phyloP scores from a whole-genome alignment of 1,140 invertebrate genomes.

The Platyscapa corneri region DNA sequence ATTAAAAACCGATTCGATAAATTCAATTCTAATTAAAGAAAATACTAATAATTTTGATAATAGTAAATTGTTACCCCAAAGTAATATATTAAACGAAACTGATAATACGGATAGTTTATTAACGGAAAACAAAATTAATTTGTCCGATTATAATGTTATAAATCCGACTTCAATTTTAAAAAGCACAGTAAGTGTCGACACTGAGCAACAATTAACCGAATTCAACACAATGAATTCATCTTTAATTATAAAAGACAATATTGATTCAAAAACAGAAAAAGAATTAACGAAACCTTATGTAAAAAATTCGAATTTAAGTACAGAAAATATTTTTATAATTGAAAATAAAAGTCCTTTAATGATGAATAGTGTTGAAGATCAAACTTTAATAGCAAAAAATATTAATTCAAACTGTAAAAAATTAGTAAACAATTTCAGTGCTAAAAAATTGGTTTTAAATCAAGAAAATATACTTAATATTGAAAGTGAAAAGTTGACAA shows the following conservation, averaged over 20 bases:
- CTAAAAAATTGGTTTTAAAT: conserved; percentile 19
- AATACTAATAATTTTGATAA: neutral
- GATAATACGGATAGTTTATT: neutral
- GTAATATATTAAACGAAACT: conserved; percentile 6
- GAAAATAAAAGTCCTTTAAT: conserved; percentile 5
- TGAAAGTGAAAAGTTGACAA: neutral
- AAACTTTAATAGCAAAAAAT: neutral
- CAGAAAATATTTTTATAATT: neutral
- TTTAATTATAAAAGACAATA: conserved; percentile 1
- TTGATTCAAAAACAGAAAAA: conserved; percentile 11
- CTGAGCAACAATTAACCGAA: neutral
- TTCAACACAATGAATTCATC: neutral
- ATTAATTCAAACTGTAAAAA: conserved; percentile 4
- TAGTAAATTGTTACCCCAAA: neutral
- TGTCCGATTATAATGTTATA: neutral
- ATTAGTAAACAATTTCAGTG: neutral
- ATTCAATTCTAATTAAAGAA: neutral
- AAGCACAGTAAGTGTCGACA: neutral
- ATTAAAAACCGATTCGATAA: neutral
- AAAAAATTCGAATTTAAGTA: neutral
- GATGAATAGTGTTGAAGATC: conserved; percentile 11
- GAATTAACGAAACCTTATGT: neutral
- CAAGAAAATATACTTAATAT: conserved; percentile 22
- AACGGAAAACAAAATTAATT: neutral
- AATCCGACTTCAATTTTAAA: conserved; percentile 1